phyloP scores from a whole-genome alignment of 2,113 vertebrate species.

The Epinephelus cyanopodus region DNA sequence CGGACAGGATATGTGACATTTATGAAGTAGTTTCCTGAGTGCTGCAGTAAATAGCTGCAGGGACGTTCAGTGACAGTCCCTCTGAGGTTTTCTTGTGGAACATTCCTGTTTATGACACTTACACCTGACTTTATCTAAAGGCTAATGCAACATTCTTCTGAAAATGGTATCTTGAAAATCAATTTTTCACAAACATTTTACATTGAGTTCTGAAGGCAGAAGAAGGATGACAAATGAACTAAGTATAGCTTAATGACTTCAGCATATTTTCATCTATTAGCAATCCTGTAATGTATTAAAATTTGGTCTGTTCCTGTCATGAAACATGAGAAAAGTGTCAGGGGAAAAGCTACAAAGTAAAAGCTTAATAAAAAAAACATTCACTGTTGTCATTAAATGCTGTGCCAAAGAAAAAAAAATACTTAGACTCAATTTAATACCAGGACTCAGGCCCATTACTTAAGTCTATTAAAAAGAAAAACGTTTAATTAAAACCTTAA shows the following conservation, averaged over 20 bases:
- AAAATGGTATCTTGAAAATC: neutral
- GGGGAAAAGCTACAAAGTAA: neutral
- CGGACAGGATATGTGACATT: neutral
- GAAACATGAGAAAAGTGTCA: conserved; percentile 9
- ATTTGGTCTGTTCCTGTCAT: neutral
- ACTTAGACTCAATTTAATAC: conserved; percentile 3
- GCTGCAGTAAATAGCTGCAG: neutral
- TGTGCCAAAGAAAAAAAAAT: conserved; percentile 11
- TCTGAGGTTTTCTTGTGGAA: neutral
- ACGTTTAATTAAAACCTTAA: conserved; percentile 3
- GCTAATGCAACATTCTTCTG: neutral
- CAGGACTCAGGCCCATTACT: neutral
- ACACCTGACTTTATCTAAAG: neutral
- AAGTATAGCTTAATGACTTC: neutral
- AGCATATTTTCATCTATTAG: neutral
- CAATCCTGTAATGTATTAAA: neutral
- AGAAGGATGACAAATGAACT: neutral
- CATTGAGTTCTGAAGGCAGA: neutral
- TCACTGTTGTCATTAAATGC: conserved; percentile 16
- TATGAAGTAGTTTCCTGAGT: neutral
- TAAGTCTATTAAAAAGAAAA: conserved; percentile 6
- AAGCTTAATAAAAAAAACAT: conserved; percentile 7
- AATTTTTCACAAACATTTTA: neutral
- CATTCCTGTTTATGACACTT: neutral
- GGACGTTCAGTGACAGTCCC: neutral